phyloP scores from a whole-genome alignment of 2,113 vertebrate genomes.

The Pandion haliaetus region DNA sequence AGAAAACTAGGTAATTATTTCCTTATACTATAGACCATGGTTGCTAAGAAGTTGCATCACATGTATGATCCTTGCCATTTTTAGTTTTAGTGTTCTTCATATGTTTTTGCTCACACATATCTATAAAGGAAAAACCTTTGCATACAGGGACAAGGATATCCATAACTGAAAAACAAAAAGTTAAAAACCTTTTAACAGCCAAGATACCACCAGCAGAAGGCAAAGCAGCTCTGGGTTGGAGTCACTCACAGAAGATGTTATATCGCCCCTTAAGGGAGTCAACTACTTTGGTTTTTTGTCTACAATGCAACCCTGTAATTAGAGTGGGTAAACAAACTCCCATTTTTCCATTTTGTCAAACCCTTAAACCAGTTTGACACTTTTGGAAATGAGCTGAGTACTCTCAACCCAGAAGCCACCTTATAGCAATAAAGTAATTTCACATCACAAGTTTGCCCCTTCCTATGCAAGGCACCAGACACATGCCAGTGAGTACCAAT shows the following conservation, averaged over 20 bases:
- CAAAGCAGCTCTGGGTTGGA: not conserved
- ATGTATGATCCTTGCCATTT: fast-evolving
- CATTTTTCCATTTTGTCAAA: not conserved
- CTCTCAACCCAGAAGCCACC: not conserved
- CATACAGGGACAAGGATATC: not conserved
- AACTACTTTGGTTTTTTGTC: not conserved
- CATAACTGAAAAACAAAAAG: not conserved
- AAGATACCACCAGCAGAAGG: not conserved
- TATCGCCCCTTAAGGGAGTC: not conserved
- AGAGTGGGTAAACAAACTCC: fast-evolving
- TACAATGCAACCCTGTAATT: not conserved
- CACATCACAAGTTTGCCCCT: not conserved
- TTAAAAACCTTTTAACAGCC: not conserved
- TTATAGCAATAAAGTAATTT: not conserved
- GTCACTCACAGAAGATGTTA: not conserved
- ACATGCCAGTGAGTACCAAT: not conserved
- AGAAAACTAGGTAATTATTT: not conserved
- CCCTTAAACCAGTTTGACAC: not conserved
- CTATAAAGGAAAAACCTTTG: not conserved
- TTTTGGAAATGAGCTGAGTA: not conserved
- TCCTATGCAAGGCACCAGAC: not conserved
- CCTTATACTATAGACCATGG: not conserved
- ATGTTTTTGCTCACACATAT: not conserved
- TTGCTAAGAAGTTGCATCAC: not conserved
- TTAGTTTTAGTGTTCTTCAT: not conserved